Base-by-base conservation (phyloP, 1,140 invertebrate species). In the Drosophila micromelanica region DNA sequence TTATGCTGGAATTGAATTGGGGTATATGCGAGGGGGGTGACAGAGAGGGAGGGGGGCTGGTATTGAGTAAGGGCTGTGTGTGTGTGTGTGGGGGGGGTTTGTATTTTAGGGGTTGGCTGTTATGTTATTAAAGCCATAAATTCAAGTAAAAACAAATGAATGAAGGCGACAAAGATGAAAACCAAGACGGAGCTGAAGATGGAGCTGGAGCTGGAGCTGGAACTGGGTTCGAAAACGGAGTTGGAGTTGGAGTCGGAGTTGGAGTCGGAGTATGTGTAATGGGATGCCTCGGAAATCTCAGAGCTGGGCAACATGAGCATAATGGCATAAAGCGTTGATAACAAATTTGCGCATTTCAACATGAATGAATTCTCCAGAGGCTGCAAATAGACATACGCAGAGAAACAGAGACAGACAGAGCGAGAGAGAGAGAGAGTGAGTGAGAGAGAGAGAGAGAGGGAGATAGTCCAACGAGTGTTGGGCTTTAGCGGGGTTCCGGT, bases 311-410 rank as follows among this genome's bases (percentile, higher is more conserved):
- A 56, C 76, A 76, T 76, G 70, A 90, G 85, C 89, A 90, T 90
- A 90, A 90, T 90, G 85, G 78, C 86, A 90, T 90, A 87, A 90
- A 90, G 87, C 87, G 87, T 89, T 87, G 84, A 90, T 90, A 90
- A 90, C 81, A 90, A 90, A 90, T 90, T 90, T 86, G 87, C 78
- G 78, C 87, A 90, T 90, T 90, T 90, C 87, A 90, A 90, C 87
- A 87, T 90, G 87, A 90, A 86, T 90, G 87, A 90, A 90, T 90
- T 73, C 87, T 90, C 87, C 57, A 80, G 81, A 80, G 74, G 70
- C 59, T 59, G 68, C 52, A 68, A 46, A 71, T 48, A 67, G 15
- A 69, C 30, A 51, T n/a, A 37, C 9, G 38, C 15, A 72, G 12
- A 9, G 46, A 42, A 32, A 48, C 15, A 37, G 46, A 43, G 35